Evolutionary conservation across 2,888 invertebrate species (phyloP), one percentile per base, ranked within the genome.

Genomic region (Xanthia icteritia): DNA sequence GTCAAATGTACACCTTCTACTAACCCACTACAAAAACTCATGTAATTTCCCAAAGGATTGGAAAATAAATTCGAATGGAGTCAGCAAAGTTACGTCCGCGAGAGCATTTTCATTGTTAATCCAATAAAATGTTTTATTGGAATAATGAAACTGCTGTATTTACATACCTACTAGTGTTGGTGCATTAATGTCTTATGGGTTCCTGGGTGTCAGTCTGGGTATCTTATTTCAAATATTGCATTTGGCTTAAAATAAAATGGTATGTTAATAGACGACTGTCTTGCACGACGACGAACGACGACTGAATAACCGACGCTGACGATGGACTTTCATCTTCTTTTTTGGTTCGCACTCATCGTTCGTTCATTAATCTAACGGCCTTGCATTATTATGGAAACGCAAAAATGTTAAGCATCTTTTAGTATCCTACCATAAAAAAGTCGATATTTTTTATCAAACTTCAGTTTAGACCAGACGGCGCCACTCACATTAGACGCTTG

Each of bases 1-100:
- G 54, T 60, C 9, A 27, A 54, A 45, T n/a, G 45, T 5, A 51
- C 48, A 51, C 0, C 15, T 42, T 56, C 48, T 3, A 31, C n/a
- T 36, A 66, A 42, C 20, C 51, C 56, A 66, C 58, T 51, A 20
- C 73, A 70, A 74, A 79, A 66, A 60, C 58, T n/a, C n/a, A n/a
- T n/a, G 13, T 71, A 75, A 84, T 74, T 84, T 79, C 84, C 84
- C 75, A 31, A 58, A 64, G 81, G 68, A 56, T 68, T 13, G n/a
- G 13, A 39, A 68, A 80, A 67, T 68, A 79, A 83, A 73, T 81
- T 69, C 42, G 48, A 74, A 68, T 68, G 60, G 48, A 84, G 75
- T 64, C 79, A 66, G 23, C 36, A 36, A 15, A 36, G 48, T 71
- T 42, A 67, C 60, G 45, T 68, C 31, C 31, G 13, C 36, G 5